Base-by-base conservation (phyloP, 2,888 invertebrate genomes). In the Crocallis elinguaria region DNA sequence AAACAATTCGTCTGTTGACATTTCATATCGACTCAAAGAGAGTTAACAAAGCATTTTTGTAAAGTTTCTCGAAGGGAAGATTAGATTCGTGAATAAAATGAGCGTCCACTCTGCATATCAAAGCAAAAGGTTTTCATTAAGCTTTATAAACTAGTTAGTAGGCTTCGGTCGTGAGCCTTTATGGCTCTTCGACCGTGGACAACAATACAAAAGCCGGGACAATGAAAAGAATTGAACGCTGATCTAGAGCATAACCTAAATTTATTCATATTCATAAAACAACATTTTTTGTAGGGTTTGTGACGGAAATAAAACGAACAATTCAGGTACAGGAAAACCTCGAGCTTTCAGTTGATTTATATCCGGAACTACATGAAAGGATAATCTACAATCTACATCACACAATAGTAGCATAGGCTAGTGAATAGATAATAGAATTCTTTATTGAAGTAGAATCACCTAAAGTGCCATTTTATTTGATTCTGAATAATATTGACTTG, bases 61-160 rank as follows among this genome's bases (percentile, higher is more conserved):
- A 36, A 32, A 30, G 38, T 30, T 43, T 23, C 38, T 48, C 35
- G 35, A 50, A 49, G 46, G 49, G 58, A 53, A 63, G 60, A 68
- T 68, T 67, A 62, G 50, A 66, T 68, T 69, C 33, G 52, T 60
- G 65, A 66, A 67, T 69, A 62, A 67, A 69, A 66, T 64, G 57
- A 62, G 60, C 46, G 55, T 59, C 49, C 46, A 62, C 62, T 73
- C 67, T 71, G 71, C 73, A 75, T 73, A 63, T 67, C 66, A 75
- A 76, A 77, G 71, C 49, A 36, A 56, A 52, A 51, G 51, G 51
- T 44, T 73, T 74, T 72, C 57, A 68, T 72, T 68, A 66, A 44
- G 54, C 45, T 41, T 49, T 52, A 57, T 45, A 53, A 51, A 50
- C 42, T 54, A 50, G 49, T 53, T 53, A 51, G n/a, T n/a, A n/a